These are phyloP conservation scores for Xiphophorus birchmanni DNA, from an alignment of 2,797 vertebrate species.

Conservation along the genomic window DNA sequence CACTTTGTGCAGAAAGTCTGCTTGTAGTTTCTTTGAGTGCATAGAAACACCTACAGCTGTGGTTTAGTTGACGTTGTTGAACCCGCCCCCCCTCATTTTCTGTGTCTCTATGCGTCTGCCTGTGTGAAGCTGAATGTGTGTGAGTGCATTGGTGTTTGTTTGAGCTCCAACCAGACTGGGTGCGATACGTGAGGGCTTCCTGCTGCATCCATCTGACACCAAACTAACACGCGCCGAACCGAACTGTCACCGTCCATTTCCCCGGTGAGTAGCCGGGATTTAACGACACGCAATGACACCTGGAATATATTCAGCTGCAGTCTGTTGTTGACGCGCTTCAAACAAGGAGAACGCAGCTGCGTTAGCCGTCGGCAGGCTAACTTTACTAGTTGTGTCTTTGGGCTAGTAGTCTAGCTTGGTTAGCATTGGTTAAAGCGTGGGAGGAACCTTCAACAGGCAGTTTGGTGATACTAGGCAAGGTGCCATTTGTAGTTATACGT, in stretches of 20 bases:
- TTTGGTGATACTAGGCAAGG: neutral
- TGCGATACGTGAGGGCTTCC: conserved; percentile 61
- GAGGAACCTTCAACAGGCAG: conserved; percentile 9
- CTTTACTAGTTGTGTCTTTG: conserved; percentile 54
- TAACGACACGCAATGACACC: neutral
- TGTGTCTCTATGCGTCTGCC: neutral
- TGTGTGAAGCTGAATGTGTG: conserved; percentile 25
- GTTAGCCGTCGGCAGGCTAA: conserved; percentile 65
- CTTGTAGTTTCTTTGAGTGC: neutral
- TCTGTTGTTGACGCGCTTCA: neutral
- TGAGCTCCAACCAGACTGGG: conserved; percentile 60
- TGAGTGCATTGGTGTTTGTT: conserved; percentile 47
- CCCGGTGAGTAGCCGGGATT: conserved; percentile 45
- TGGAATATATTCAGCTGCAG: accelerated
- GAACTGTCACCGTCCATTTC: conserved; percentile 46
- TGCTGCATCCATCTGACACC: conserved; percentile 64
- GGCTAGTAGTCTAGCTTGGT: conserved; percentile 51
- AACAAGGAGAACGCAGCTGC: conserved; percentile 12
- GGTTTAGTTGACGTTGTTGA: conserved; percentile 10
- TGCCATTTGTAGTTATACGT: conserved; percentile 16
- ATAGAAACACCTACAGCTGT: neutral
- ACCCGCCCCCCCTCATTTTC: conserved; percentile 12
- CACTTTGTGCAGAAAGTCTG: conserved; percentile 2
- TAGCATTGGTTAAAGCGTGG: conserved; percentile 44
- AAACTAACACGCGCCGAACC: conserved; percentile 23